phyloP scores from a whole-genome alignment of 2,797 vertebrate species.

The Neosalanx taihuensis region DNA sequence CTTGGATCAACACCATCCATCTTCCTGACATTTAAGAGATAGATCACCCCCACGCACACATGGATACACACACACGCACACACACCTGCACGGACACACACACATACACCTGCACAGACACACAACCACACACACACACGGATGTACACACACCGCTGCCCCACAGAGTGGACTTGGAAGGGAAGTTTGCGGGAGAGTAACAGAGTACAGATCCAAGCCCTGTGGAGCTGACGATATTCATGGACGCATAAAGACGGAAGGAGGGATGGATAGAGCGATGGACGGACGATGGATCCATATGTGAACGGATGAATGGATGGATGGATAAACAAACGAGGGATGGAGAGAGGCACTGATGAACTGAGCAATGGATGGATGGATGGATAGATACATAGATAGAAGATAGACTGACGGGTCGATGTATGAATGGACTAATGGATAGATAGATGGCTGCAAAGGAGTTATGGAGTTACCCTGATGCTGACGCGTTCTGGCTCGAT shows the following conservation, averaged over 20 bases:
- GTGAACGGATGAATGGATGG: neutral
- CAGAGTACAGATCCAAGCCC: no score
- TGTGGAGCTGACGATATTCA: no score
- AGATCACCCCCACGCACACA: slow-evolving; percentile 22
- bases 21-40: slow-evolving; percentile 71
- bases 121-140: neutral
- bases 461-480: no score
- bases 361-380: neutral
- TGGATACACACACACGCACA: neutral
- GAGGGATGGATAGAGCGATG: neutral
- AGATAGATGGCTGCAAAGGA: neutral
- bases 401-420: neutral
- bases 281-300: no score
- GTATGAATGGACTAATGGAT: no score
- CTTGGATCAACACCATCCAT: slow-evolving; percentile 59
- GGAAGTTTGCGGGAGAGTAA: no score
- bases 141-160: neutral
- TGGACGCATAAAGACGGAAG: neutral
- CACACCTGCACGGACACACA: neutral
- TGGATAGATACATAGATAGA: neutral
- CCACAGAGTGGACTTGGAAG: no score
- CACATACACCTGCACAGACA: neutral
- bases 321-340: neutral
- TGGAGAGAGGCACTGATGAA: neutral
- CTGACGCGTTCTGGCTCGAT: no score